A percentile compares a stretch with the other conserved stretches of the same genome.
Evolutionary conservation across 2,888 invertebrate species (phyloP).

Genomic region (Octonoba sinensis): DNA sequence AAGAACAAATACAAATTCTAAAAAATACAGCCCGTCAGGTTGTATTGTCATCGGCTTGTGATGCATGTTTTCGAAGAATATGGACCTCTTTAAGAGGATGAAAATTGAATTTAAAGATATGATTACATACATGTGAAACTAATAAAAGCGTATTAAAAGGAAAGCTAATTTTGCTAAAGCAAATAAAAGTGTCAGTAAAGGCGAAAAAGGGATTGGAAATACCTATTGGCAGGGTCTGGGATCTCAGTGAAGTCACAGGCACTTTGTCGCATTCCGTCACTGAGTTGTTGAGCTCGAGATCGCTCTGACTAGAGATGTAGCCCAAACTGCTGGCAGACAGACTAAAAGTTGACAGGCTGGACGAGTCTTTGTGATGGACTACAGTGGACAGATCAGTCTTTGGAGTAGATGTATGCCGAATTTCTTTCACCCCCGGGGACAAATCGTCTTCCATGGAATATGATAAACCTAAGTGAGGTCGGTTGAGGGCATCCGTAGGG

Average conservation of each 20-base stretch:
- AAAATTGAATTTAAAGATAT: too few relatives aligned
- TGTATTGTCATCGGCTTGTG: too few relatives aligned
- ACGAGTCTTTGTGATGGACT: constrained; percentile 15
- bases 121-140: too few relatives aligned
- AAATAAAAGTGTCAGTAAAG: too few relatives aligned
- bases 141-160: too few relatives aligned
- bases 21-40: too few relatives aligned
- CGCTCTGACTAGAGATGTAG: constrained; percentile 59
- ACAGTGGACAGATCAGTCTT: constrained; percentile 13
- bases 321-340: constrained; percentile 49
- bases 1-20: too few relatives aligned
- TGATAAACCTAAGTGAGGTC: constrained; percentile 44
- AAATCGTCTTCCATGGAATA: constrained; percentile 52
- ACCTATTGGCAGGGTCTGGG: constrained; percentile 47
- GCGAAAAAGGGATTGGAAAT: too few relatives aligned
- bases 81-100: too few relatives aligned
- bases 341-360: constrained; percentile 51
- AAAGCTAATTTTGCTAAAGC: too few relatives aligned
- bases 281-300: constrained; percentile 45
- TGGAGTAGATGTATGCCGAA: constrained; percentile 31
- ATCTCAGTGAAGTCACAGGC: constrained; percentile 40
- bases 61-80: too few relatives aligned
- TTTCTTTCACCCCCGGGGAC: constrained; percentile 45
- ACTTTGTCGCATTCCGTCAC: constrained; percentile 33
- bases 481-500: constrained; percentile 40